Percentiles rank a stretch among this genome's conserved stretches.
phyloP scores from a whole-genome alignment of 2,888 invertebrate species.

The Plagiodera versicolora region DNA sequence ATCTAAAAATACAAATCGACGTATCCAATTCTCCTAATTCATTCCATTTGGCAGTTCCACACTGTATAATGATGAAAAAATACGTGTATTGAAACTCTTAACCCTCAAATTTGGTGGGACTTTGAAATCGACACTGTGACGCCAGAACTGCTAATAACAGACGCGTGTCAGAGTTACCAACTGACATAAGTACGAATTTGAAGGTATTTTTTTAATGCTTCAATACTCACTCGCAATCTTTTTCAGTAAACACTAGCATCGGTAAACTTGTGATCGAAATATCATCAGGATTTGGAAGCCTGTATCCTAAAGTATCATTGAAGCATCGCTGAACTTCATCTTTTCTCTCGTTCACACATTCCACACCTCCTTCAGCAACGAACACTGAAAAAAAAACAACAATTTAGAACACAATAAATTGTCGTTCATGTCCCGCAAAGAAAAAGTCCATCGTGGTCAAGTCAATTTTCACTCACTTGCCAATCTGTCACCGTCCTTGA shows the following conservation, averaged over 20 bases:
- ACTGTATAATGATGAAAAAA: too few species aligned
- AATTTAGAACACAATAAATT: background rate
- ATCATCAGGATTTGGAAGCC: constrained; percentile 56
- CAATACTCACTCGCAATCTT: constrained; percentile 59
- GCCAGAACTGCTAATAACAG: too few species aligned
- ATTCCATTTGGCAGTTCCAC: too few species aligned
- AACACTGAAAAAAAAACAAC: constrained; percentile 62
- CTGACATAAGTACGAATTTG: too few species aligned
- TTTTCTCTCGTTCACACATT: constrained; percentile 67
- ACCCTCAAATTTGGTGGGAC: too few species aligned
- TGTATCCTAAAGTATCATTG: constrained; percentile 62
- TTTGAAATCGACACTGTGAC: too few species aligned
- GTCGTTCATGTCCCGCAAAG: background rate
- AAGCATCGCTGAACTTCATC: constrained; percentile 65
- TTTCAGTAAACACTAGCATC: constrained; percentile 58
- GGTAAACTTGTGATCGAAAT: constrained; percentile 59
- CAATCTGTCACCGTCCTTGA: constrained; percentile 80
- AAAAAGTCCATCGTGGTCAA: background rate
- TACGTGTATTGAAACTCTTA: too few species aligned
- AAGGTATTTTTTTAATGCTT: too few species aligned
- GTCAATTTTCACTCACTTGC: constrained; percentile 67
- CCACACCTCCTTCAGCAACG: constrained; percentile 78
- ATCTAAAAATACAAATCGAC: too few species aligned
- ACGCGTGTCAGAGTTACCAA: too few species aligned
- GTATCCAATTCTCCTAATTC: too few species aligned